phyloP scores from a whole-genome alignment of 2,113 vertebrate genomes.

The Callithrix jacchus region DNA sequence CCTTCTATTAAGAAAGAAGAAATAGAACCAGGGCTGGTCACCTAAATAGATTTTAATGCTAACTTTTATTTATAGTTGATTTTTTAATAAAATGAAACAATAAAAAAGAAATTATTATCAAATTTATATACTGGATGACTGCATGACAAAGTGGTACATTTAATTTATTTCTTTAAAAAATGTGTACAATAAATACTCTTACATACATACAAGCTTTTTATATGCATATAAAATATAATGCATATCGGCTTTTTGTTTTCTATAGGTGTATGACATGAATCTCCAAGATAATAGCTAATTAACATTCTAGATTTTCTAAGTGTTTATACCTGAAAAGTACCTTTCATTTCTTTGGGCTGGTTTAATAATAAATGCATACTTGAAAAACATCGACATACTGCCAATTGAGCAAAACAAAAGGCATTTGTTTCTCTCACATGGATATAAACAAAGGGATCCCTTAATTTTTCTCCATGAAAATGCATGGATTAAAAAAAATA shows the following conservation, averaged over 20 bases:
- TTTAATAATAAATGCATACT: conserved; percentile 38
- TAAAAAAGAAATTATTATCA: neutral
- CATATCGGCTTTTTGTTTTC: neutral
- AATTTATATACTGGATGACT: neutral
- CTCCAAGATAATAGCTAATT: neutral
- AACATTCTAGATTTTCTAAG: conserved; percentile 44
- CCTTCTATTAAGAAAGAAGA: neutral
- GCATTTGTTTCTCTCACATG: conserved; percentile 35
- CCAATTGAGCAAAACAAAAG: conserved; percentile 42
- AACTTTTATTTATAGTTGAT: neutral
- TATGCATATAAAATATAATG: neutral
- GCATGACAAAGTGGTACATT: neutral
- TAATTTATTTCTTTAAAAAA: neutral
- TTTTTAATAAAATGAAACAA: neutral
- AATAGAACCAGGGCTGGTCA: neutral
- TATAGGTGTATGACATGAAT: neutral
- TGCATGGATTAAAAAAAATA: conserved; percentile 43
- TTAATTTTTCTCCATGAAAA: conserved; percentile 61
- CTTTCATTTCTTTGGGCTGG: conserved; percentile 28
- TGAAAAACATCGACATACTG: conserved; percentile 58
- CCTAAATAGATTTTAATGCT: neutral
- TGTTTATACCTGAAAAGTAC: conserved; percentile 14
- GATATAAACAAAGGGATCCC: conserved; percentile 44
- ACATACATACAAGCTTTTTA: neutral
- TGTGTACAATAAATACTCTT: neutral